Conservation (phyloP, 1,140 invertebrate genomes). For the Papilio polyxenes region DNA sequence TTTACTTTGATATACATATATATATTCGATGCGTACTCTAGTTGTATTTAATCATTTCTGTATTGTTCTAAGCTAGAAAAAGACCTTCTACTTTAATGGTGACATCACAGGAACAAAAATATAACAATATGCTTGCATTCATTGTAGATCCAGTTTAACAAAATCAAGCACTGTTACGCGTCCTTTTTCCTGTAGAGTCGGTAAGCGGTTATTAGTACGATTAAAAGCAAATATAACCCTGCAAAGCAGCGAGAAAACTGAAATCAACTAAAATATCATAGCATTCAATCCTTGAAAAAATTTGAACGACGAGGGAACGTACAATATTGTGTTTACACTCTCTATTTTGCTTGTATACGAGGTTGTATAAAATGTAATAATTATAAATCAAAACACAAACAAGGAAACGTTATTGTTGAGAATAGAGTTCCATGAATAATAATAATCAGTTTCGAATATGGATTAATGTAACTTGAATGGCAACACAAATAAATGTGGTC, state of each 20-base stretch:
- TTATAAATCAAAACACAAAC: slow-evolving; percentile 22
- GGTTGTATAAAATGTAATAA: slow-evolving; percentile 41
- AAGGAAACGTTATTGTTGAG: neutral
- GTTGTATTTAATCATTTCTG: slow-evolving; percentile 37
- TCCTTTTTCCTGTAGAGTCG: neutral
- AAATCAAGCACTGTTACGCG: neutral
- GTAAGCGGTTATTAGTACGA: neutral
- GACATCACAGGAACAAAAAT: no score
- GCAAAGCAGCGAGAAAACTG: neutral
- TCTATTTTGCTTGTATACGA: no score
- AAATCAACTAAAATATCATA: neutral
- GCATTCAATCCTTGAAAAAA: no score
- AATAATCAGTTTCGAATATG: neutral
- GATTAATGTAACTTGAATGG: slow-evolving; percentile 6
- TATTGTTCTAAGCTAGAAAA: no score
- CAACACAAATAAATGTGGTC: neutral
- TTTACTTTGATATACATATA: neutral
- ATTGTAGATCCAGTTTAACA: neutral
- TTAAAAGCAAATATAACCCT: neutral
- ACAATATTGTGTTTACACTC: no score
- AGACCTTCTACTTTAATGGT: no score
- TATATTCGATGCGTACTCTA: slow-evolving; percentile 38
- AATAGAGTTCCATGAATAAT: neutral
- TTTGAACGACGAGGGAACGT: neutral
- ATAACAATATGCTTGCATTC: neutral